phyloP scores from a whole-genome alignment of 35 echinoderm and acorn worm species.

The Lytechinus variegatus region DNA sequence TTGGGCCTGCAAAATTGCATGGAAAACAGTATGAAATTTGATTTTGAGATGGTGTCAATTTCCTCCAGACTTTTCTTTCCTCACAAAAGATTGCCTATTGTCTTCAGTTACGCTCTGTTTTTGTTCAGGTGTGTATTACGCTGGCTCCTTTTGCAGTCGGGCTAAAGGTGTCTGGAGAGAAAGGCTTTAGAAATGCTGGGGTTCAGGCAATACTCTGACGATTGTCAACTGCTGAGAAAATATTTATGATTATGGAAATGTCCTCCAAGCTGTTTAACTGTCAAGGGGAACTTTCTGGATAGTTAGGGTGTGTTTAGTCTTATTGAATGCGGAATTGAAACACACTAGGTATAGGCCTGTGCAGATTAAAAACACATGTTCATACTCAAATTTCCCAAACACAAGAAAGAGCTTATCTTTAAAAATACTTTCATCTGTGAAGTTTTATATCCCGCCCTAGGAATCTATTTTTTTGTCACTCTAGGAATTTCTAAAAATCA shows the following conservation, averaged over 20 bases:
- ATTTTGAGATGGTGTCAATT: slow-evolving; percentile 47
- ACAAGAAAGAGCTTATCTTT: no score
- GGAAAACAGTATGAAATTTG: slow-evolving; percentile 49
- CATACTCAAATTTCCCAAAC: no score
- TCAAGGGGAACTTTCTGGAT: not conserved
- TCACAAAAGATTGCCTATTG: slow-evolving; percentile 19
- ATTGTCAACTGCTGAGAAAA: slow-evolving; percentile 53
- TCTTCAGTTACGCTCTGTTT: slow-evolving; percentile 34
- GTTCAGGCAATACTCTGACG: slow-evolving; percentile 13
- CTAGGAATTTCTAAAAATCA: no score
- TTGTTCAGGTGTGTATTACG: slow-evolving; percentile 42
- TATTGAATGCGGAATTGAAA: no score
- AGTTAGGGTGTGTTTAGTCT: no score
- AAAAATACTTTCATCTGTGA: no score
- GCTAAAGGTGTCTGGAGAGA: slow-evolving; percentile 23
- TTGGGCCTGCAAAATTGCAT: slow-evolving; percentile 33
- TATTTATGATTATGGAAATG: slow-evolving; percentile 59
- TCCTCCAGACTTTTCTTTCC: slow-evolving; percentile 12
- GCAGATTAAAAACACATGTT: no score
- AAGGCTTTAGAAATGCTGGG: not conserved
- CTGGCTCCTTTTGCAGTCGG: not conserved
- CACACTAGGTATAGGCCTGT: no score
- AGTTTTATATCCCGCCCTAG: no score
- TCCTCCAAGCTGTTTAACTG: slow-evolving; percentile 39
- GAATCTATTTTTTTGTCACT: no score